phyloP scores from a whole-genome alignment of 2,797 vertebrate species.

The Cetoscarus ocellatus region DNA sequence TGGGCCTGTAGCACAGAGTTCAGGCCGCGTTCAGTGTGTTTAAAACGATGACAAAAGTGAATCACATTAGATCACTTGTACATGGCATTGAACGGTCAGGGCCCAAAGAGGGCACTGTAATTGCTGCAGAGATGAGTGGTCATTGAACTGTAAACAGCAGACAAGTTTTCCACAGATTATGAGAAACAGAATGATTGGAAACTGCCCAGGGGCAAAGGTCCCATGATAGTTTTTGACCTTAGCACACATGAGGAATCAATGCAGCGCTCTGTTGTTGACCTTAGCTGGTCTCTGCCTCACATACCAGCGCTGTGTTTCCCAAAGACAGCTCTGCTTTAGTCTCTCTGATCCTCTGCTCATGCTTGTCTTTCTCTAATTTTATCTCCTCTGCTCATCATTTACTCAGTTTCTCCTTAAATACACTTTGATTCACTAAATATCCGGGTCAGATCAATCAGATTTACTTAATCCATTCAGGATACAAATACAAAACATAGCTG shows the following conservation, averaged over 20 bases:
- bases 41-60: conserved; percentile 25
- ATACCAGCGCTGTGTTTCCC: conserved; percentile 36
- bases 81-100: conserved; percentile 66
- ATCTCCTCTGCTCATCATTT: not conserved
- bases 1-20: not conserved
- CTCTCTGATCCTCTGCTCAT: not conserved
- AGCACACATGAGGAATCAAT: conserved; percentile 72
- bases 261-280: conserved; percentile 69
- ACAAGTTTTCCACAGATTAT: conserved; percentile 73
- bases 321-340: conserved; percentile 28
- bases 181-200: conserved; percentile 72
- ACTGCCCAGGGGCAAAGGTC: conserved; percentile 73
- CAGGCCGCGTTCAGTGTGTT: conserved; percentile 10
- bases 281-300: conserved; percentile 44
- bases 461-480: not conserved
- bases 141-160: conserved; percentile 75
- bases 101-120: conserved; percentile 64
- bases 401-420: not conserved
- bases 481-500: not conserved
- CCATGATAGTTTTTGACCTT: conserved; percentile 71
- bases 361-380: not conserved
- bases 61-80: conserved; percentile 71
- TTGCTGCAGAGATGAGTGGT: conserved; percentile 66
- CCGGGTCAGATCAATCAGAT: not conserved
- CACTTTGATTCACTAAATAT: not conserved